phyloP scores from a whole-genome alignment of 2,888 invertebrate genomes.

The Molanna angustata region DNA sequence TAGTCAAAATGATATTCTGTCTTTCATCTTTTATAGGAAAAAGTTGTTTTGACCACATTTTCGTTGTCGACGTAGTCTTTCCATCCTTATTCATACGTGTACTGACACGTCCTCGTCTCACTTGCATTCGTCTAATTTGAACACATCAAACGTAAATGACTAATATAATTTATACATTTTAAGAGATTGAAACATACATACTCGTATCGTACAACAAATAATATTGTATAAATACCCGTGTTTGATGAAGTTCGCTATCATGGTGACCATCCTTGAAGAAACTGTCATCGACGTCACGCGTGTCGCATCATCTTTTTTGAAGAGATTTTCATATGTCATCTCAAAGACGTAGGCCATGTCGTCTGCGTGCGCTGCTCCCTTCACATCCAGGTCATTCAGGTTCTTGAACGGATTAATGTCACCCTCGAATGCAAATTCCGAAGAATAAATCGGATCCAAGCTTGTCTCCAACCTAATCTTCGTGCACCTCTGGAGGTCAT shows the following conservation, averaged over 20 bases:
- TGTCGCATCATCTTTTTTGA: background rate
- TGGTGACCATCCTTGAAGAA: constrained; percentile 44
- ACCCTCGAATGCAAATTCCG: constrained; percentile 5
- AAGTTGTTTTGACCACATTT: too few species aligned
- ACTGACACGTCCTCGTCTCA: too few species aligned
- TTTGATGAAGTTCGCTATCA: constrained; percentile 53
- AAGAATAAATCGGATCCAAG: constrained; percentile 4
- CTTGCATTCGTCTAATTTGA: too few species aligned
- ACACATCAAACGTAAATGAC: too few species aligned
- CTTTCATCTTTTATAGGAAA: too few species aligned
- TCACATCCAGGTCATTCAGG: background rate
- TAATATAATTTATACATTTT: too few species aligned
- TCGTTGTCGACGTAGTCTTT: too few species aligned
- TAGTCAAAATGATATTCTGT: too few species aligned
- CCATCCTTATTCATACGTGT: too few species aligned
- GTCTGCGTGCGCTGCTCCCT: constrained; percentile 11
- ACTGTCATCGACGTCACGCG: constrained; percentile 36
- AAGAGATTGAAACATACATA: too few species aligned
- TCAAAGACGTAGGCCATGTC: constrained; percentile 12
- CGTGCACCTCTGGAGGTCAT: constrained; percentile 3
- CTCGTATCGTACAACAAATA: background rate
- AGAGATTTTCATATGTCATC: background rate
- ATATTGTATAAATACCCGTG: constrained; percentile 48
- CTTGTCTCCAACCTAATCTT: constrained; percentile 1
- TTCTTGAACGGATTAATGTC: constrained; percentile 1